phyloP scores from a whole-genome alignment of 1,140 invertebrate species.

The Lordiphosa mommai region DNA sequence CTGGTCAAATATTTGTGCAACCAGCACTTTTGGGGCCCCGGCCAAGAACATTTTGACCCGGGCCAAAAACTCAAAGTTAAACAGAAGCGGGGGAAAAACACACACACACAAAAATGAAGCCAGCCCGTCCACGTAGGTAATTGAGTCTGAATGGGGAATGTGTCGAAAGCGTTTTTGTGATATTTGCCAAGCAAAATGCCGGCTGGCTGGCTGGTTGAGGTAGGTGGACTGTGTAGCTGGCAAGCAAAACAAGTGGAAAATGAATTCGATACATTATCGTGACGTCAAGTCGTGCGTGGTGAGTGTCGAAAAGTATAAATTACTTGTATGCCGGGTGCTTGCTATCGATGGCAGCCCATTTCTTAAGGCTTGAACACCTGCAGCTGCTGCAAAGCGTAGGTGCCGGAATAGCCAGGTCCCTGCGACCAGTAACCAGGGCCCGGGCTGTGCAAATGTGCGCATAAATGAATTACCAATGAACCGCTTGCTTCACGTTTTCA shows the following conservation, averaged over 20 bases:
- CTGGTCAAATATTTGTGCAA: constrained; percentile 72
- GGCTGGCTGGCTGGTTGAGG: constrained; percentile 10
- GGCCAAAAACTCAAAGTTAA: constrained; percentile 51
- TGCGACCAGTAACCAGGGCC: constrained; percentile 9
- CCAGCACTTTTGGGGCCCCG: constrained; percentile 59
- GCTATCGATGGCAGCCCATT: constrained; percentile 63
- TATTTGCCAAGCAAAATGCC: constrained; percentile 71
- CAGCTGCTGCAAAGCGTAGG: constrained; percentile 32
- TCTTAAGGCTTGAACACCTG: constrained; percentile 70
- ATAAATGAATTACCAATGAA: constrained; percentile 78
- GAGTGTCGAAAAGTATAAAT: neutral
- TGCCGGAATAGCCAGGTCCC: neutral
- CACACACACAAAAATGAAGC: constrained; percentile 5
- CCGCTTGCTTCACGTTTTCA: constrained; percentile 73
- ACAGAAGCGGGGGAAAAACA: constrained; percentile 42
- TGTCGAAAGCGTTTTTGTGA: constrained; percentile 66
- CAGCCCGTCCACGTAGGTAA: constrained; percentile 60
- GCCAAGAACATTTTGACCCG: constrained; percentile 67
- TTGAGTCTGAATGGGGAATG: constrained; percentile 75
- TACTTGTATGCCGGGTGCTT: constrained; percentile 4
- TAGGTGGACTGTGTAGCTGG: constrained; percentile 30
- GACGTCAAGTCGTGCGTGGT: constrained; percentile 74
- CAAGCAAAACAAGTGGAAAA: constrained; percentile 75
- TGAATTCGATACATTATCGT: constrained; percentile 77
- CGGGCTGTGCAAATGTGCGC: constrained; percentile 59